Evolutionary conservation across 2,797 vertebrate genomes (phyloP), one percentile per base, ranked within the genome.

Genomic region (Synaphobranchus kaupii): DNA sequence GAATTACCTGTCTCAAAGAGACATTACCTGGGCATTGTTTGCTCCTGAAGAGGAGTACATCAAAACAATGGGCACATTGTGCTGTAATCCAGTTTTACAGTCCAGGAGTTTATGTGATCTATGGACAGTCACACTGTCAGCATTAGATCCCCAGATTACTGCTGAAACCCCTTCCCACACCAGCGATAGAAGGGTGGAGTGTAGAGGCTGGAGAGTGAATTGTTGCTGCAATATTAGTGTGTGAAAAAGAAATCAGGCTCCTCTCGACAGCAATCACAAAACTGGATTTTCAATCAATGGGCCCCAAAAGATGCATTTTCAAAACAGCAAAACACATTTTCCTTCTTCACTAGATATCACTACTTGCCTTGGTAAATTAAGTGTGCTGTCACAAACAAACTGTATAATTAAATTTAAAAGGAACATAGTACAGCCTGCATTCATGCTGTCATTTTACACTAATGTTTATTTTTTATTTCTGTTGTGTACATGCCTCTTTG

Each of bases 1-100:
- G 50, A 63, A 87, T 78, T 56, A 28, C 71, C 31, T 78, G 83
- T 82, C 52, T 78, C 82, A 76, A 34, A 17, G 31, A 84, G 82
- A 52, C 68, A 66, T 56, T 83, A 71, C 48, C n/a, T 12, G 48
- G 83, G 28, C 54, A 84, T 31, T 47, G 5, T 58, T 52, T 52
- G 34, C 68, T 78, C 15, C 25, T 87, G 48, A 58, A n/a, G 25
- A 71, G 52, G n/a, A 83, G 81, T 84, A 28, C 68, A 84, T 87
- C 58, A 73, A 83, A 87, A 12, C 31, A 54, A 87, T 73, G 58
- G 82, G 10, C 47, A 68, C 15, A 28, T 22, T 34, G 8, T 34
- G 25, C 58, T 15, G n/a, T 44, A 68, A 83, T 71, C 22, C 4
- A 58, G 2, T 56, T n/a, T 47, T 20, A 34, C 31, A 47, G 34